phyloP scores from a whole-genome alignment of 2,113 vertebrate genomes.

The Noctilio leporinus region DNA sequence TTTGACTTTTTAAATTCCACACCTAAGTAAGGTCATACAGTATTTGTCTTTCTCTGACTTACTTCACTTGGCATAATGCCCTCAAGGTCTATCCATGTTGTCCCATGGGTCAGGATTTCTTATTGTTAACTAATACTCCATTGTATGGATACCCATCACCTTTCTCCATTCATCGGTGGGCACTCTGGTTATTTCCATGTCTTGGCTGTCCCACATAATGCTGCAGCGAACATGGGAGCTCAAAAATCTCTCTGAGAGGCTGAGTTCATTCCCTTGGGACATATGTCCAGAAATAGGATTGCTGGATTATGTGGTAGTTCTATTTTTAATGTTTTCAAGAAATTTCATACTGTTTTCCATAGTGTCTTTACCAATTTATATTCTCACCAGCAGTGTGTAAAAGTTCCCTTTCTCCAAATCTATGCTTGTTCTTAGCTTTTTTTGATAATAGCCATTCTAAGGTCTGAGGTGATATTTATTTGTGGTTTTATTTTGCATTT shows the following conservation, averaged over 20 bases:
- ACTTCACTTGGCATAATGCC: background rate
- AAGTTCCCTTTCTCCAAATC: background rate
- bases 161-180: background rate
- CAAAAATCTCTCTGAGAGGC: background rate
- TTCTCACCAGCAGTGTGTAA: background rate
- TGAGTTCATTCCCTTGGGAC: background rate
- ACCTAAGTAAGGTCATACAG: background rate
- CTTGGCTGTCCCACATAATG: background rate
- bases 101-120: background rate
- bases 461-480: fast-evolving
- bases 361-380: background rate
- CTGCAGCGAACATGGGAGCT: background rate
- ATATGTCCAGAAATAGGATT: background rate
- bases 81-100: background rate
- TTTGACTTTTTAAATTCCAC: background rate
- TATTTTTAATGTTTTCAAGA: background rate
- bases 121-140: fast-evolving
- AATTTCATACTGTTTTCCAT: background rate
- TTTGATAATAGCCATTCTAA: background rate
- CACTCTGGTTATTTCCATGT: background rate
- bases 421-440: background rate
- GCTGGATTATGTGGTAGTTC: background rate
- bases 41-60: background rate
- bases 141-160: background rate
- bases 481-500: background rate